These are phyloP conservation scores for Hystrix brachyura DNA, from an alignment of 2,113 vertebrate genomes.

Conservation along the genomic window DNA sequence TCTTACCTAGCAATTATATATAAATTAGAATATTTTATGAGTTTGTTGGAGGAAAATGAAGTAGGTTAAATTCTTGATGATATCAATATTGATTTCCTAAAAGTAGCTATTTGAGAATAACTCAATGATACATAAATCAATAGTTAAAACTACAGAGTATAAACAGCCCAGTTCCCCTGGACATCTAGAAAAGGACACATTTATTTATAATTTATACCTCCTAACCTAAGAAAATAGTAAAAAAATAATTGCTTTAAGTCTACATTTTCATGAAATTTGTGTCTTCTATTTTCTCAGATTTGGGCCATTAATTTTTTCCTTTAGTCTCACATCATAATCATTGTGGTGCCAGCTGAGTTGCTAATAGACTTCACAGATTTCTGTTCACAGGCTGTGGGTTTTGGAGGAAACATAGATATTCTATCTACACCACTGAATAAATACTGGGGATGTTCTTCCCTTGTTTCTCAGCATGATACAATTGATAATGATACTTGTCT, in stretches of 20 bases:
- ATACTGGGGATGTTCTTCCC: not conserved
- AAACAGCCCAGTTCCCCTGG: not conserved
- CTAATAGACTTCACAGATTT: not conserved
- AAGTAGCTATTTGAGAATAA: not conserved
- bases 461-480: not conserved
- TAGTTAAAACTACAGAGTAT: not conserved
- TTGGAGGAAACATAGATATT: not conserved
- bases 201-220: not conserved
- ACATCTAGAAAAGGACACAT: not conserved
- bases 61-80: not conserved
- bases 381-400: not conserved
- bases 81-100: slow-evolving; percentile 1
- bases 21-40: not conserved
- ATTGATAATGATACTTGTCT: not conserved
- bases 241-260: not conserved
- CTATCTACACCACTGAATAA: not conserved
- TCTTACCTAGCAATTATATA: not conserved
- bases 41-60: slow-evolving; percentile 3
- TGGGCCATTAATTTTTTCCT: not conserved
- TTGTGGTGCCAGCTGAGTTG: not conserved
- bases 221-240: not conserved
- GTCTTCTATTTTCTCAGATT: not conserved
- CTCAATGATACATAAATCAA: not conserved
- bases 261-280: not conserved
- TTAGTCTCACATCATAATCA: not conserved